A percentile compares a stretch with the other conserved stretches of the same genome.
These are phyloP conservation scores for Steatocranus sp. DNA, from an alignment of 2,797 vertebrate species.

Conservation along the genomic window DNA sequence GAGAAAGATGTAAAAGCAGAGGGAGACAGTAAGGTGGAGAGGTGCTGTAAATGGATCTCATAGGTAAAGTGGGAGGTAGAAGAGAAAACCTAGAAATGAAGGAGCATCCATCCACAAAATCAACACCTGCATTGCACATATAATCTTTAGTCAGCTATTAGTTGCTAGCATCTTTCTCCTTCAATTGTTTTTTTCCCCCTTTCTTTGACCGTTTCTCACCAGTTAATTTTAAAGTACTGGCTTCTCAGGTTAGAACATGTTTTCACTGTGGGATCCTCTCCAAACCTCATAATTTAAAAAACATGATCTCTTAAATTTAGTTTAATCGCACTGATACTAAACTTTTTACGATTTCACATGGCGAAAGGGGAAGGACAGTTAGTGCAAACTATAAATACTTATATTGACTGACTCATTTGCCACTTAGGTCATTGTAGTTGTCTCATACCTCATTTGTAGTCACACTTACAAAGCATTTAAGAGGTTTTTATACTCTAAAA, in stretches of 20 bases:
- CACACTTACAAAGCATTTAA: not conserved
- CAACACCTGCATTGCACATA: conserved; percentile 49
- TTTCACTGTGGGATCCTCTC: not conserved
- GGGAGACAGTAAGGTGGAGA: conserved; percentile 29
- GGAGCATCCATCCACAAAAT: conserved; percentile 47
- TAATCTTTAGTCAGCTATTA: not conserved
- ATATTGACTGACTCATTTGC: conserved; percentile 14
- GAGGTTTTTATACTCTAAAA: not conserved
- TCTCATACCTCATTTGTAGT: not conserved
- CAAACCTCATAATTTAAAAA: not conserved
- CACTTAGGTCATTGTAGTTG: not conserved
- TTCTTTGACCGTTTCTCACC: not conserved
- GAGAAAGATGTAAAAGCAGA: conserved; percentile 54
- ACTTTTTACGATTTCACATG: not conserved
- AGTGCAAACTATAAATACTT: conserved; percentile 18
- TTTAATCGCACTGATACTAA: not conserved
- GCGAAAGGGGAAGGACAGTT: not conserved
- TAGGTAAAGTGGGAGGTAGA: conserved; percentile 33
- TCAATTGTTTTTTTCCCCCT: not conserved
- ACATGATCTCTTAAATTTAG: not conserved
- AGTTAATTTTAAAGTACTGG: conserved; percentile 7
- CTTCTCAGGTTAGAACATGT: not conserved
- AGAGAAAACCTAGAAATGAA: not conserved
- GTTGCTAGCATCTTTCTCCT: not conserved
- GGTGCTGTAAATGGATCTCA: conserved; percentile 41